A percentile compares a stretch with the other conserved stretches of the same genome.
Evolutionary conservation across 2,113 vertebrate genomes (phyloP).

Genomic region (Cyanistes caeruleus): DNA sequence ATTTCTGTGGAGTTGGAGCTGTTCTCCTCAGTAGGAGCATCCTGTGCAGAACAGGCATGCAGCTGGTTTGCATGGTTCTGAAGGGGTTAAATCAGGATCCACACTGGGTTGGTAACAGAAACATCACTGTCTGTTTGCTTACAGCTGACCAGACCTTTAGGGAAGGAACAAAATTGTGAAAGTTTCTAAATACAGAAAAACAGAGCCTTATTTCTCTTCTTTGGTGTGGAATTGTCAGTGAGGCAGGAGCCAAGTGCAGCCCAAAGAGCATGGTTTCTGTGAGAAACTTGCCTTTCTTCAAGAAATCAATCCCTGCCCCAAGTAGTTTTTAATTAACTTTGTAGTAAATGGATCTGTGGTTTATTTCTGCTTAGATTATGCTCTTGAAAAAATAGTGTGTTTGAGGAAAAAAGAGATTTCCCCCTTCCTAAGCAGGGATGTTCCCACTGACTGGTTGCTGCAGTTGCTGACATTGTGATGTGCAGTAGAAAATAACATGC

Average conservation of each 20-base stretch:
- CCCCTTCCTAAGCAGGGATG: neutral
- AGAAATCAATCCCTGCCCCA: neutral
- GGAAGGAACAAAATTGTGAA: neutral
- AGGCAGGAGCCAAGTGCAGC: neutral
- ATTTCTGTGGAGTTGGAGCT: rapidly evolving
- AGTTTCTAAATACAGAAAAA: neutral
- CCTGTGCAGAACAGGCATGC: neutral
- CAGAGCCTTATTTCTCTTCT: neutral
- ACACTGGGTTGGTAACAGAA: neutral
- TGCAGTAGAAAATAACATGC: neutral
- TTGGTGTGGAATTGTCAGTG: neutral
- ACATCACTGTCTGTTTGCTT: neutral
- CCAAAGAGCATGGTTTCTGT: rapidly evolving
- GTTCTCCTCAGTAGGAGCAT: neutral
- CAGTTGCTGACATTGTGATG: neutral
- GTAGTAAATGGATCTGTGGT: neutral
- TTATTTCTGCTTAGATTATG: neutral
- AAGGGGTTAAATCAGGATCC: neutral
- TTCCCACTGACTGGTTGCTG: neutral
- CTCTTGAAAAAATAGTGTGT: neutral
- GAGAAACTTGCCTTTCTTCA: neutral
- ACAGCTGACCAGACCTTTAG: neutral
- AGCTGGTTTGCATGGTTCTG: rapidly evolving
- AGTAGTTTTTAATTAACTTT: neutral
- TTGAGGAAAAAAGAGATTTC: neutral